phyloP scores from a whole-genome alignment of 2,113 vertebrate genomes.

The Mus spicilegus region DNA sequence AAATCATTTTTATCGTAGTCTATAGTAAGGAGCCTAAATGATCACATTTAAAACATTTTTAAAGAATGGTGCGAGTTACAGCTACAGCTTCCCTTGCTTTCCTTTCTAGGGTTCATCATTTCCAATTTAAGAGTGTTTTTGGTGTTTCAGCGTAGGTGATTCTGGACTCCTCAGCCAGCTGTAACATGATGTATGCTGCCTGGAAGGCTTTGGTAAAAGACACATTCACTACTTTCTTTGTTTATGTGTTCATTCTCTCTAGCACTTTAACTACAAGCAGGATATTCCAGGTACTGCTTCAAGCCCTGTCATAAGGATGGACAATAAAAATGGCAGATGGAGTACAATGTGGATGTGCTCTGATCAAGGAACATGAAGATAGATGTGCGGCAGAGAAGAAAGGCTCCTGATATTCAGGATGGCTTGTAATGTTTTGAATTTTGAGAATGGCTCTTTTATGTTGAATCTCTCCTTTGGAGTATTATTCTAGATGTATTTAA shows the following conservation, averaged over 20 bases:
- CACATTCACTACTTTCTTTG: background rate
- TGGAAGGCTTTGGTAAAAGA: too few relatives aligned
- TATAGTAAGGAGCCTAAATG: background rate
- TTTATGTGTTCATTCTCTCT: background rate
- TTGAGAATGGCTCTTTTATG: background rate
- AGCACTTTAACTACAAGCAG: background rate
- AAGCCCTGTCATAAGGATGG: background rate
- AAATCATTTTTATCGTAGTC: background rate
- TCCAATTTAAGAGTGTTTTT: background rate
- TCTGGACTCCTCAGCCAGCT: background rate
- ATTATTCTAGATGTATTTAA: background rate
- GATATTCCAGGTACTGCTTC: background rate
- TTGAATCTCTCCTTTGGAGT: background rate
- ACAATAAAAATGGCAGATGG: background rate
- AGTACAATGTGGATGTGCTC: background rate
- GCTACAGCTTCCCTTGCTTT: background rate
- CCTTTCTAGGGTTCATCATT: background rate
- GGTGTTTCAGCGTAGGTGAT: background rate
- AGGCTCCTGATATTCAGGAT: background rate
- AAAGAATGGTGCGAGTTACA: background rate
- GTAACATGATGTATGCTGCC: fast-evolving
- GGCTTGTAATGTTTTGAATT: background rate
- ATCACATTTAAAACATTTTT: constrained; percentile 2
- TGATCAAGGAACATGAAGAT: background rate
- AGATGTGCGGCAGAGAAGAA: background rate